phyloP scores from a whole-genome alignment of 1,140 invertebrate genomes.

The Drosophila aff. region DNA sequence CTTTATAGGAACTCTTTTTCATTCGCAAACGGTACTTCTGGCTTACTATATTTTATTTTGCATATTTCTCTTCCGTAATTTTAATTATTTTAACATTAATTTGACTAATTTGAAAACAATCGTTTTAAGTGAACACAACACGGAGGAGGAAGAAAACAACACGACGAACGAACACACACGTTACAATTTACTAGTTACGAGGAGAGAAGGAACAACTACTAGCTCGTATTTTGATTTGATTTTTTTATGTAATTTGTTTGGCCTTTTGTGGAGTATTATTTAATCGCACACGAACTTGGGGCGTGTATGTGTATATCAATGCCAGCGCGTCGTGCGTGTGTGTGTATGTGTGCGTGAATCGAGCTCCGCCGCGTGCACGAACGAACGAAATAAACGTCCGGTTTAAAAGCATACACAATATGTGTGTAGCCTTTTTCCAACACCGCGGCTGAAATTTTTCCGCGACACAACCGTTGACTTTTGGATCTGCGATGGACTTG shows the following conservation, averaged over 20 bases:
- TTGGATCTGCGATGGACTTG: background rate
- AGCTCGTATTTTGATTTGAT: slow-evolving; percentile 27
- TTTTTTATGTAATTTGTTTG: slow-evolving; percentile 66
- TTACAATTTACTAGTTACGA: slow-evolving; percentile 54
- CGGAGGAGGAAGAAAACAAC: slow-evolving; percentile 38
- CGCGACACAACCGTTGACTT: slow-evolving; percentile 19
- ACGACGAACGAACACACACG: slow-evolving; percentile 36
- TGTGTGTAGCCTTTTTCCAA: slow-evolving; percentile 19
- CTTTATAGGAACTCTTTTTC: slow-evolving; percentile 63
- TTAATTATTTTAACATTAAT: slow-evolving; percentile 37
- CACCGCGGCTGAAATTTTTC: slow-evolving; percentile 9
- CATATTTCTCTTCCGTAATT: background rate
- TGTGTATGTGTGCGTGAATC: slow-evolving; percentile 40
- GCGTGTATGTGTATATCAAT: slow-evolving; percentile 33
- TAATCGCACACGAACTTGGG: slow-evolving; percentile 63
- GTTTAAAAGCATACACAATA: slow-evolving; percentile 71
- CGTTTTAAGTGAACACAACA: slow-evolving; percentile 53
- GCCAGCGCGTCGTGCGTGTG: slow-evolving; percentile 36
- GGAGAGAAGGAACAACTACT: slow-evolving; percentile 28
- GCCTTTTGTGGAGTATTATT: slow-evolving; percentile 81
- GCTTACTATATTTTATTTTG: slow-evolving; percentile 5
- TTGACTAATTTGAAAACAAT: slow-evolving; percentile 64
- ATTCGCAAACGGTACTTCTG: slow-evolving; percentile 14
- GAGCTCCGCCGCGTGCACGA: slow-evolving; percentile 60
- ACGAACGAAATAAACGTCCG: slow-evolving; percentile 48